Evolutionary conservation across 2,888 invertebrate species (phyloP).

Genomic region (Phaedon cochleariae): DNA sequence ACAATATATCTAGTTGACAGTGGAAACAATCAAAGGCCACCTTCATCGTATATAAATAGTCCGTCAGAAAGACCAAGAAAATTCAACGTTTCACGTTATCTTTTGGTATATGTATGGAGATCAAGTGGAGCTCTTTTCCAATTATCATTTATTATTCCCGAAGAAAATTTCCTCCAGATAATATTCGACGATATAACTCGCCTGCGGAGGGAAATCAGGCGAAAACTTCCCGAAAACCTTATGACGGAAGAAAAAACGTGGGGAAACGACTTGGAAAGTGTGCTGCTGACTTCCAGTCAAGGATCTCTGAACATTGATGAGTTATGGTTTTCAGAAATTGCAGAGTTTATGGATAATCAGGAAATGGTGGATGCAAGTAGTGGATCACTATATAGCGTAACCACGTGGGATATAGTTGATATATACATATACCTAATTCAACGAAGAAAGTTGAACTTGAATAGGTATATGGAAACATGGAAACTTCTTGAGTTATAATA

Average conservation of each 20-base stretch:
- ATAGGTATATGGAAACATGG: no score
- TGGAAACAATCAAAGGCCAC: no score
- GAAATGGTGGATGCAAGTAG: background rate
- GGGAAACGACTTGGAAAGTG: slow-evolving; percentile 57
- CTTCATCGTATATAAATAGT: no score
- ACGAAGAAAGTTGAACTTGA: no score
- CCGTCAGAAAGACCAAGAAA: no score
- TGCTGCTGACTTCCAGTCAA: slow-evolving; percentile 58
- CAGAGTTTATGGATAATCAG: slow-evolving; percentile 33
- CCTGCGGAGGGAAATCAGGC: slow-evolving; percentile 28
- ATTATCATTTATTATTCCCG: slow-evolving; percentile 2
- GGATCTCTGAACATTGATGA: slow-evolving; percentile 61
- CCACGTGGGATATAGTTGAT: background rate
- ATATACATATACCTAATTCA: no score
- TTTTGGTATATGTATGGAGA: background rate
- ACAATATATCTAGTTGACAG: no score
- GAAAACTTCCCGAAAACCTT: slow-evolving; percentile 30
- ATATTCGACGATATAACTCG: slow-evolving; percentile 19
- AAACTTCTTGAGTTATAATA: no score
- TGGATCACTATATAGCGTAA: background rate
- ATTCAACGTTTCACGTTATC: no score
- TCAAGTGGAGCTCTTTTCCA: background rate
- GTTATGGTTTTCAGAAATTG: slow-evolving; percentile 54
- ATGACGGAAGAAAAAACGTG: slow-evolving; percentile 41
- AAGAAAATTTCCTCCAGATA: slow-evolving; percentile 12